A percentile compares a stretch with the other conserved stretches of the same genome.
These are phyloP conservation scores for Pitta sordida DNA, from an alignment of 2,113 vertebrate genomes.

Conservation along the genomic window DNA sequence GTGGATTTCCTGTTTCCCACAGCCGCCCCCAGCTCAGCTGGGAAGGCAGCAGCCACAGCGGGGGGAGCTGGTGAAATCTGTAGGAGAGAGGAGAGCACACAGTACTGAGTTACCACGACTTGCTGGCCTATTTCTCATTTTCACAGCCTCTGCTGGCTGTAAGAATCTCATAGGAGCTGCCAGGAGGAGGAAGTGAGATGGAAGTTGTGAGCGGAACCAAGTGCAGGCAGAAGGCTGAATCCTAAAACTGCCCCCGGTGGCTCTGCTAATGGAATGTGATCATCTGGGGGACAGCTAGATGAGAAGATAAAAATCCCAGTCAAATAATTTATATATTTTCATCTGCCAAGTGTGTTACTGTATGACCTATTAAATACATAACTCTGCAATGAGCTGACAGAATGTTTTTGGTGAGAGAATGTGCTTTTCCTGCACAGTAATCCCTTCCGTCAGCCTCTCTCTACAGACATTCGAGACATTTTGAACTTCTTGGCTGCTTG, in stretches of 20 bases:
- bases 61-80: neutral
- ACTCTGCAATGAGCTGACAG: neutral
- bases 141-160: neutral
- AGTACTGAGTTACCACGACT: accelerated
- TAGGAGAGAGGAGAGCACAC: neutral
- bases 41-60: neutral
- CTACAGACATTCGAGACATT: neutral
- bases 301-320: neutral
- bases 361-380: neutral
- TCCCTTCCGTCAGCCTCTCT: constrained; percentile 16
- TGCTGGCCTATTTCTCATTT: neutral
- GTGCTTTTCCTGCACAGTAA: neutral
- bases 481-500: neutral
- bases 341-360: neutral
- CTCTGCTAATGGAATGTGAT: neutral
- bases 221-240: neutral
- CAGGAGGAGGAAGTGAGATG: neutral
- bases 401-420: neutral
- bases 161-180: neutral
- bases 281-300: neutral
- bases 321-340: neutral
- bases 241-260: neutral
- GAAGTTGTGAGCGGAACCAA: neutral
- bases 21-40: neutral
- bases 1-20: neutral